Evolutionary conservation across 2,113 vertebrate genomes (phyloP), one percentile per base, ranked within the genome.

Genomic region (Notarius lentiginosus): DNA sequence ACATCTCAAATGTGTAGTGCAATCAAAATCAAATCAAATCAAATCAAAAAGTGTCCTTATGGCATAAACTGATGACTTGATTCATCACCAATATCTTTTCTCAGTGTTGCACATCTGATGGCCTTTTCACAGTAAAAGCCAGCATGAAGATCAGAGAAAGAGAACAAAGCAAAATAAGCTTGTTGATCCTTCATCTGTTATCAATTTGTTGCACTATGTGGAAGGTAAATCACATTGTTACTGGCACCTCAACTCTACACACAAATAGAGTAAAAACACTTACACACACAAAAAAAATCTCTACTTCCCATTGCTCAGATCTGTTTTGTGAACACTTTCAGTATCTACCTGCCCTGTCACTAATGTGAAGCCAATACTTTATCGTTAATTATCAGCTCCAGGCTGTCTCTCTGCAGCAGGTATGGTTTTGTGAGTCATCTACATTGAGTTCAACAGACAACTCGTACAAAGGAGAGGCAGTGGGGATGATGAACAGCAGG

Each of bases 331-430:
- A 73, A 82, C 41, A 72, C 60, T 89, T 80, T 77, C 70, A 85
- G 47, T 66, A 61, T 81, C 30, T 61, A 81, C 56, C 56, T 81
- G 47, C 91, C 90, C 92, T 92, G 93, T 92, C 92, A 93, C 90
- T 91, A 89, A 89, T 93, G 94, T 94, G 93, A 95, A 94, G 94
- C 90, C 92, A 95, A 95, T 95, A 91, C 92, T 94, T 94, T 91
- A 93, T 90, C 92, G 87, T 92, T 89, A 94, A 95, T 95, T 94
- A 95, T 94, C 94, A 95, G 94, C 91, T 83, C 84, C 76, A 86
- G 86, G 86, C 61, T 81, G 56, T 77, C 75, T 92, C 88, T 92
- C 91, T 93, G 92, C 89, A 91, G 92, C 91, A 76, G 90, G 92
- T 92, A 86, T 27, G 87, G 90, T 92, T 89, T 91, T 93, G 83